Percentiles rank a stretch among this genome's conserved stretches.
Evolutionary conservation across 2,888 invertebrate species (phyloP).

Genomic region (Baccha elongata): DNA sequence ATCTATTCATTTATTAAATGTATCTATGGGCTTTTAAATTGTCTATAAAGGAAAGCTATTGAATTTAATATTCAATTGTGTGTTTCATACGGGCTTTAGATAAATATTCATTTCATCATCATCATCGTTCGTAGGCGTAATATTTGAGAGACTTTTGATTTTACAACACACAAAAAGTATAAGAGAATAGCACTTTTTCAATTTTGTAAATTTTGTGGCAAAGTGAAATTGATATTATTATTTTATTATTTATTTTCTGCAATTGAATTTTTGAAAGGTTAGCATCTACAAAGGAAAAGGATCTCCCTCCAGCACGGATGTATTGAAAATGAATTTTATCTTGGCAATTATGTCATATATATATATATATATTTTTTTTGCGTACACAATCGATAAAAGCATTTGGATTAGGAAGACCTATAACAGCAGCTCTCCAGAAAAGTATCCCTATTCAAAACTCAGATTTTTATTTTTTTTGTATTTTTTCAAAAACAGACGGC

Average conservation of each 20-base stretch:
- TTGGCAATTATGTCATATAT: slow-evolving; percentile 10
- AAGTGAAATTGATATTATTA: slow-evolving; percentile 21
- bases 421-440: not conserved
- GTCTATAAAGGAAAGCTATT: no score
- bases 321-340: slow-evolving; percentile 21
- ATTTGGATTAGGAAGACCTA: slow-evolving; percentile 18
- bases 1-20: not conserved
- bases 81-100: not conserved
- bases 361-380: not conserved
- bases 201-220: slow-evolving; percentile 3
- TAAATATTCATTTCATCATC: not conserved
- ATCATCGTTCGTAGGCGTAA: not conserved
- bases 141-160: not conserved
- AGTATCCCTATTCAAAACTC: slow-evolving; percentile 7
- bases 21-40: not conserved
- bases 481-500: slow-evolving; percentile 11
- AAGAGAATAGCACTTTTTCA: not conserved
- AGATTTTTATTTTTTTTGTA: not conserved
- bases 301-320: not conserved
- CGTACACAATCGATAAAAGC: slow-evolving; percentile 14
- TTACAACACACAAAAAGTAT: not conserved
- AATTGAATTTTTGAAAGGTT: not conserved
- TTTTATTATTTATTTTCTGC: not conserved
- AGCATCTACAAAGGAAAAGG: not conserved
- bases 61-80: slow-evolving; percentile 2